Evolutionary conservation across 2,888 invertebrate genomes (phyloP).

Genomic region (Podotricha telesiphe): DNA sequence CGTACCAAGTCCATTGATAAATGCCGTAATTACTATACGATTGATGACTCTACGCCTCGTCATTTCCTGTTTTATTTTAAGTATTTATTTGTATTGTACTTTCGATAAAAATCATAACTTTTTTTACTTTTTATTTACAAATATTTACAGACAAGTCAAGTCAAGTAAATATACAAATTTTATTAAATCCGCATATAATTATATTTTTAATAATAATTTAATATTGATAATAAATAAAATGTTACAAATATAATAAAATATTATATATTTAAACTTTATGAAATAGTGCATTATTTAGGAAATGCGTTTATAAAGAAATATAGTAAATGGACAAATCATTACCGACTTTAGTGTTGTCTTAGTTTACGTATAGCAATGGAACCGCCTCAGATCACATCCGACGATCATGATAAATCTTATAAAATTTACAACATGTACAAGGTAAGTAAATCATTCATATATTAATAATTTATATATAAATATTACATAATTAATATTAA

Average conservation of each 20-base stretch:
- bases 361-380: slow-evolving; percentile 67
- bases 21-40: slow-evolving; percentile 65
- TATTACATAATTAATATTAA: no score
- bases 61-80: slow-evolving; percentile 9
- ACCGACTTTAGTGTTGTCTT: slow-evolving; percentile 53
- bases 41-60: slow-evolving; percentile 49
- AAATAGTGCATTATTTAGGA: background rate
- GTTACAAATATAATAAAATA: background rate
- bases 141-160: background rate
- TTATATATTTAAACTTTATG: no score
- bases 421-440: slow-evolving; percentile 77
- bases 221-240: background rate
- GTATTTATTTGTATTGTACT: background rate
- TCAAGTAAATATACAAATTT: background rate
- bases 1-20: slow-evolving; percentile 64
- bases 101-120: background rate
- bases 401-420: slow-evolving; percentile 71
- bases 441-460: slow-evolving; percentile 56
- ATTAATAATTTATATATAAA: no score
- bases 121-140: background rate
- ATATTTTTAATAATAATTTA: background rate
- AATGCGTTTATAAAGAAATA: background rate
- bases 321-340: slow-evolving; percentile 63
- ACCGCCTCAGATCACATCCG: slow-evolving; percentile 63
- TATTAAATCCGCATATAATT: background rate